Percentiles rank a stretch among this genome's conserved stretches.
Conservation (phyloP, 2,888 invertebrate species). For the Patella caerulea region DNA sequence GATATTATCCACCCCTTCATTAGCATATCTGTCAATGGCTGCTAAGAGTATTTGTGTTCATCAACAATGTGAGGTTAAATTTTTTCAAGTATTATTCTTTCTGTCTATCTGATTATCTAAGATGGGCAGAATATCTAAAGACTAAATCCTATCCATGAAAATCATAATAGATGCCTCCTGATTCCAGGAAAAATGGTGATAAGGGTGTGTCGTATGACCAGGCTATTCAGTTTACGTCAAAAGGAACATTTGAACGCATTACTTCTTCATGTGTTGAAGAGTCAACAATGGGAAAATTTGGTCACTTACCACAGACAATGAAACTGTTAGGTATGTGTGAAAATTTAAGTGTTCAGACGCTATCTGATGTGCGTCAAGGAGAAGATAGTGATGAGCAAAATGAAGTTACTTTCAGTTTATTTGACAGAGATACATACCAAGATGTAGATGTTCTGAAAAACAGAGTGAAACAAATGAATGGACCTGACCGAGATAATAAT, state of each 20-base stretch:
- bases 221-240: background rate
- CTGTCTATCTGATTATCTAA: no score
- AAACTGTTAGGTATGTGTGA: slow-evolving; percentile 44
- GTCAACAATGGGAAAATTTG: background rate
- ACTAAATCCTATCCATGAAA: slow-evolving; percentile 11
- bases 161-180: slow-evolving; percentile 12
- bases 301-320: slow-evolving; percentile 14
- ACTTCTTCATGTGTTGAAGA: background rate
- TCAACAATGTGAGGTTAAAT: background rate
- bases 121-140: background rate
- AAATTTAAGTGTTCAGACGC: slow-evolving; percentile 26
- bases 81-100: background rate
- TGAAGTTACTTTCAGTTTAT: slow-evolving; percentile 21
- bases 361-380: slow-evolving; percentile 25
- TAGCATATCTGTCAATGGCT: slow-evolving; percentile 42
- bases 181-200: slow-evolving; percentile 27
- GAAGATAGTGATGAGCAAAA: slow-evolving; percentile 17
- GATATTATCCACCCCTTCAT: slow-evolving; percentile 43
- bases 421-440: slow-evolving; percentile 32
- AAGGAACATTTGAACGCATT: background rate
- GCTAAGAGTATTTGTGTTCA: background rate
- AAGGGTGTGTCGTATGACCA: background rate
- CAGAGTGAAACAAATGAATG: slow-evolving; percentile 27
- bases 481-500: background rate
- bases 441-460: slow-evolving; percentile 49